Conservation (phyloP, 2,888 invertebrate species). For the Gerris lacustris region DNA sequence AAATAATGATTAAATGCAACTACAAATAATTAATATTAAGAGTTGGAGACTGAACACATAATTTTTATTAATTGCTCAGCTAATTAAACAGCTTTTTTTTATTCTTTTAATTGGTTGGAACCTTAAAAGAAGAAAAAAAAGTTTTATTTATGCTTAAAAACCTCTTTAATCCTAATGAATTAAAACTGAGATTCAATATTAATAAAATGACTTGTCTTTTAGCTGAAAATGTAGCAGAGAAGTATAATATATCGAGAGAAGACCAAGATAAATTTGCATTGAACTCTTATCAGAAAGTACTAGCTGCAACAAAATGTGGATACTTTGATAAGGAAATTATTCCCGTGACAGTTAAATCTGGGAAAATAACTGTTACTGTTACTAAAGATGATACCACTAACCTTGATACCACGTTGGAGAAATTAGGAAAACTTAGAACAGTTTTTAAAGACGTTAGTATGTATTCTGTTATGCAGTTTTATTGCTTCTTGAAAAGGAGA, state of each 20-base stretch:
- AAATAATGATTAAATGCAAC: too few relatives aligned
- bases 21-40: too few relatives aligned
- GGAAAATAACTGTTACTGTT: conserved; percentile 41
- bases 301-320: conserved; percentile 48
- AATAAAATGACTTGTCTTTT: conserved; percentile 25
- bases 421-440: conserved; percentile 49
- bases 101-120: too few relatives aligned
- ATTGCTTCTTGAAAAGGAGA: too few relatives aligned
- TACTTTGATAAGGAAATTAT: conserved; percentile 60
- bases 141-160: too few relatives aligned
- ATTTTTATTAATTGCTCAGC: too few relatives aligned
- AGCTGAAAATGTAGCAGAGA: conserved; percentile 65
- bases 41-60: too few relatives aligned
- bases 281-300: conserved; percentile 53
- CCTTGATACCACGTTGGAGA: conserved; percentile 46
- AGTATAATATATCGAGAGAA: conserved; percentile 50
- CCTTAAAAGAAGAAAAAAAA: too few relatives aligned
- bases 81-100: too few relatives aligned
- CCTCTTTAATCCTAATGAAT: too few relatives aligned
- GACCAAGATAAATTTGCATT: conserved; percentile 60
- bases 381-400: conserved; percentile 58
- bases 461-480: too few relatives aligned
- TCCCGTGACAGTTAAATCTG: conserved; percentile 45
- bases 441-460: conserved; percentile 47
- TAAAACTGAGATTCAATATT: too few relatives aligned